Evolutionary conservation across 2,888 invertebrate species (phyloP), one percentile per base, ranked within the genome.

Genomic region (Tetanocera ferruginea): DNA sequence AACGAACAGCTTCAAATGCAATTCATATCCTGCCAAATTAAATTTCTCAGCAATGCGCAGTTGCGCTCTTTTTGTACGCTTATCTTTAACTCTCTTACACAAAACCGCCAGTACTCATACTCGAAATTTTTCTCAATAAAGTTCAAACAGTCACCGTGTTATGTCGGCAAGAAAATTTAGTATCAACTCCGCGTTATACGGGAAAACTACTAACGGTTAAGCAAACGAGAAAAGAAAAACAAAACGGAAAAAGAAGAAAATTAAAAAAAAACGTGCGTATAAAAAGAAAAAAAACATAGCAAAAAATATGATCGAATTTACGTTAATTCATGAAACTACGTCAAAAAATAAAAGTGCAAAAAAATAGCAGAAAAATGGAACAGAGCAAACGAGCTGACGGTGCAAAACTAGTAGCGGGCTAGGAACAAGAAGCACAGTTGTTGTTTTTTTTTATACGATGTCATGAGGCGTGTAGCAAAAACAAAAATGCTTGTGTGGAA

Each of bases 141-240:
- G 69, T 69, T 69, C 28, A 69, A 4, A 28, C 69, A 51, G 51
- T 51, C 69, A 66, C 31, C 25, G 69, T 49, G 69, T 5, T 51
- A 25, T n/a, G 55, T 55, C 64, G 64, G 31, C 19, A 31, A 34
- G 64, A 23, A 8, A 49, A 51, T 49, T 69, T 51, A 69, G 69
- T 69, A 51, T 69, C 69, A 51, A 69, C 69, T 69, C 49, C 69
- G 69, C 69, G 69, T 51, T 69, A 69, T 51, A 28, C 28, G 69
- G 51, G 51, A 28, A 51, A 69, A 69, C 69, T 51, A 69, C 69
- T 23, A 43, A 67, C 69, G 67, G 11, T 34, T 5, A 49, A 31
- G 5, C 25, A 31, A 62, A 62, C 28, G 62, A 31, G 11, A 62
- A 28, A 62, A 2, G 28, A 62, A 28, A 5, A 4, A 28, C 1